A percentile compares a stretch with the other conserved stretches of the same genome.
Evolutionary conservation across 2,888 invertebrate genomes (phyloP).

Genomic region (Ornithoptera priamus): DNA sequence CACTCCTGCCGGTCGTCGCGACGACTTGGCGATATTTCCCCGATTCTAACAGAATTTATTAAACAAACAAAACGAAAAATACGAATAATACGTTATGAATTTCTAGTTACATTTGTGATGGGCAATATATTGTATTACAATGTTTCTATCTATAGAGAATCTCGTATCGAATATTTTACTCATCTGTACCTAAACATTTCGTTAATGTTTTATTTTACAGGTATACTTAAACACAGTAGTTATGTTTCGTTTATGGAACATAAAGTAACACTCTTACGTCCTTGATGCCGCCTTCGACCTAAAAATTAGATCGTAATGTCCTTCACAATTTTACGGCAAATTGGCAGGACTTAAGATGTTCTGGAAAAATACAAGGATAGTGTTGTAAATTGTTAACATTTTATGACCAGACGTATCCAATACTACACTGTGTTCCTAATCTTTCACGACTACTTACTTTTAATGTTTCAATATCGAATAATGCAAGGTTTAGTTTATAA

Average conservation of each 20-base stretch:
- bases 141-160: not conserved
- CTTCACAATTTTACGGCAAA: not conserved
- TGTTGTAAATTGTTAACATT: too few species aligned
- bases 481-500: too few species aligned
- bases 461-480: too few species aligned
- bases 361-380: not conserved
- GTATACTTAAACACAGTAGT: not conserved
- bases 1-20: conserved; percentile 51
- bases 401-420: too few species aligned
- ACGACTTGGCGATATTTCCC: conserved; percentile 60
- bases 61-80: conserved; percentile 41
- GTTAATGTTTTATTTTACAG: not conserved
- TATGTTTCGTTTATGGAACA: not conserved
- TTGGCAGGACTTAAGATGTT: not conserved
- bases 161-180: not conserved
- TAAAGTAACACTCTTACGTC: not conserved
- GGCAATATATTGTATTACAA: not conserved
- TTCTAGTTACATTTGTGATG: conserved; percentile 6
- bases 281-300: not conserved
- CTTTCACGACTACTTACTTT: too few species aligned
- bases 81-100: conserved; percentile 35
- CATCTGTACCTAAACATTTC: not conserved
- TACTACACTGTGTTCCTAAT: too few species aligned
- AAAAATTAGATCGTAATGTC: not conserved
- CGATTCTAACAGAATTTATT: conserved; percentile 62